phyloP scores from a whole-genome alignment of 2,888 invertebrate genomes.

The Aspidiotus rigidus region DNA sequence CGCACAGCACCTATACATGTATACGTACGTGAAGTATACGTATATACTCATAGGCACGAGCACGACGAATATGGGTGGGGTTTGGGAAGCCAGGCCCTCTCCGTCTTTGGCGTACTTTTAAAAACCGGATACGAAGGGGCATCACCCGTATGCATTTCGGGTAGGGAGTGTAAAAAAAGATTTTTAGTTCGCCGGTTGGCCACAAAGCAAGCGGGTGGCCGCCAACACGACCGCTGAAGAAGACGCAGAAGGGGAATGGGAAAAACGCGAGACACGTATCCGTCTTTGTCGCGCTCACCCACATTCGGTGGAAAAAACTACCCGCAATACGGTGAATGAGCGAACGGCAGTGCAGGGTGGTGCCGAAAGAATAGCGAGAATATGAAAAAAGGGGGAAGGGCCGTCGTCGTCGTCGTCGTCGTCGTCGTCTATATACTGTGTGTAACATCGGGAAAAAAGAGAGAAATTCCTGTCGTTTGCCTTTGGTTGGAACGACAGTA shows the following conservation, averaged over 20 bases:
- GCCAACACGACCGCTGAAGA: constrained; percentile 38
- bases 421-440: too few relatives aligned
- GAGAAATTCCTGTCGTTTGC: constrained; percentile 29
- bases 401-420: not conserved
- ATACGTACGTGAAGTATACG: not conserved
- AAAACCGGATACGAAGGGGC: constrained; percentile 48
- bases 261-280: constrained; percentile 11
- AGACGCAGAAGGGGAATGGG: constrained; percentile 21
- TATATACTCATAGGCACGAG: not conserved
- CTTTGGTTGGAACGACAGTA: constrained; percentile 24
- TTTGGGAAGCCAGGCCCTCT: constrained; percentile 46
- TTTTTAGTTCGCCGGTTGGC: constrained; percentile 41
- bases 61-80: constrained; percentile 23
- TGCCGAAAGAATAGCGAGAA: constrained; percentile 28
- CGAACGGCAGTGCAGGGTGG: constrained; percentile 42
- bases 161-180: constrained; percentile 36
- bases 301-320: constrained; percentile 33
- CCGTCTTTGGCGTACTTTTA: constrained; percentile 47
- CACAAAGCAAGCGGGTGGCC: constrained; percentile 41
- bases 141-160: constrained; percentile 25
- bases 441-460: constrained; percentile 14
- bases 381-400: constrained; percentile 34
- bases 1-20: too few relatives aligned
- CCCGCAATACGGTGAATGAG: constrained; percentile 34
- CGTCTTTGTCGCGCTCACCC: constrained; percentile 31